phyloP scores from a whole-genome alignment of 2,113 vertebrate species.

The Tonatia bakeri region DNA sequence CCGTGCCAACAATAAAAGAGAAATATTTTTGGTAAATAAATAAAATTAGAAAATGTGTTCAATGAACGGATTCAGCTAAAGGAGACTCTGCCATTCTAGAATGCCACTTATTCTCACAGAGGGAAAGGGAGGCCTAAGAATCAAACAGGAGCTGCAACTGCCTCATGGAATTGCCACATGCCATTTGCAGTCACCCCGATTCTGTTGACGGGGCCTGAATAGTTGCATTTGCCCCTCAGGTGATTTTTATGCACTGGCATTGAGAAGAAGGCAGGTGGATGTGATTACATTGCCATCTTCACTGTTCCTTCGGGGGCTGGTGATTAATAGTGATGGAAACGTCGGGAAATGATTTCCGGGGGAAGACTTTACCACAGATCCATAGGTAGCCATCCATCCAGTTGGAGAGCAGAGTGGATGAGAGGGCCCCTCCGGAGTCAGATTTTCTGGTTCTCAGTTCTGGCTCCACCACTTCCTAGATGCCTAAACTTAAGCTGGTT shows the following conservation, averaged over 20 bases:
- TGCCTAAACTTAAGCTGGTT: background rate
- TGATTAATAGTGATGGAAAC: background rate
- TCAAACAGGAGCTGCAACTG: background rate
- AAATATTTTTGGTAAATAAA: too few species aligned
- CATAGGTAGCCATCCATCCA: fast-evolving
- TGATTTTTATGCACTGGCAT: background rate
- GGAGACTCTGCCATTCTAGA: background rate
- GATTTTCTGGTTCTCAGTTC: background rate
- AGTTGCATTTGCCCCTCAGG: background rate
- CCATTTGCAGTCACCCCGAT: background rate
- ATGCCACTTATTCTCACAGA: background rate
- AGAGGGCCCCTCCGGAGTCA: background rate
- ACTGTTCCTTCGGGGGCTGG: background rate
- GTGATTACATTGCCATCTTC: fast-evolving
- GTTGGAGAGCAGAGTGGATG: background rate
- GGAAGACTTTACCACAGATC: too few species aligned
- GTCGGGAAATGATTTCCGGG: background rate
- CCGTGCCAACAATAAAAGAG: too few species aligned
- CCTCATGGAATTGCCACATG: background rate
- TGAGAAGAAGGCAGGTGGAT: background rate
- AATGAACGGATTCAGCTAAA: background rate
- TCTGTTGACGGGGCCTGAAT: background rate
- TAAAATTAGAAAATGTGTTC: background rate
- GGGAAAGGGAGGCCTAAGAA: background rate
- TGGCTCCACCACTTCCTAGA: background rate